A percentile compares a stretch with the other conserved stretches of the same genome.
These are phyloP conservation scores for Ligdia adustata DNA, from an alignment of 2,888 invertebrate genomes.

Conservation along the genomic window DNA sequence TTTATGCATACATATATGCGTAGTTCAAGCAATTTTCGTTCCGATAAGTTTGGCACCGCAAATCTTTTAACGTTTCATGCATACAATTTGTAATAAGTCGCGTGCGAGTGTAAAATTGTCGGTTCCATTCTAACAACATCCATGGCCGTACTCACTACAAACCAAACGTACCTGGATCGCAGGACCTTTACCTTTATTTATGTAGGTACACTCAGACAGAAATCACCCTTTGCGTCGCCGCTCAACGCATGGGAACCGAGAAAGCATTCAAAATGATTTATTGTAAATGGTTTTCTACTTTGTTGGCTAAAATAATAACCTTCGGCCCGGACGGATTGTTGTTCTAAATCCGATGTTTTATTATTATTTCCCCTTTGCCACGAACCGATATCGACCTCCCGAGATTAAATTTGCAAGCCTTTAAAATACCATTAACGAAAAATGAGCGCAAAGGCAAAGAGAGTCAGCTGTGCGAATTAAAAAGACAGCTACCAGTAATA, in stretches of 20 bases:
- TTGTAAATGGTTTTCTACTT: slow-evolving; percentile 84
- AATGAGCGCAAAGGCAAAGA: slow-evolving; percentile 34
- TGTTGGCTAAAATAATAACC: slow-evolving; percentile 84
- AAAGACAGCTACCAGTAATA: slow-evolving; percentile 13
- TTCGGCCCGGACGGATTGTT: slow-evolving; percentile 62
- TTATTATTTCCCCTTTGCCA: slow-evolving; percentile 71
- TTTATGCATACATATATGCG: too few species aligned
- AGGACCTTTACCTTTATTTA: slow-evolving; percentile 82
- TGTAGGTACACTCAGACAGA: slow-evolving; percentile 73
- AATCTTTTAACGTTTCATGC: too few species aligned
- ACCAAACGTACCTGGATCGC: slow-evolving; percentile 76
- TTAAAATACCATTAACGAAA: slow-evolving; percentile 54
- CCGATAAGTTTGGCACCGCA: too few species aligned
- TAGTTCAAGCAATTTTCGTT: too few species aligned
- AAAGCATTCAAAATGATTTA: slow-evolving; percentile 84
- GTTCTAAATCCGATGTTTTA: slow-evolving; percentile 80
- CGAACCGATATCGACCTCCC: slow-evolving; percentile 55
- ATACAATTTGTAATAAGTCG: too few species aligned
- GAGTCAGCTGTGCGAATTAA: slow-evolving; percentile 15
- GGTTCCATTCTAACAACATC: slow-evolving; percentile 43
- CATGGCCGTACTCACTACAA: slow-evolving; percentile 41
- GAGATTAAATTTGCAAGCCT: slow-evolving; percentile 70
- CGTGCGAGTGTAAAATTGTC: too few species aligned
- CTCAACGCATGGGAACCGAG: slow-evolving; percentile 77
- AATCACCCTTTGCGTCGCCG: slow-evolving; percentile 83